Conservation (phyloP, 2,888 invertebrate species). For the Euspilapteryx auroguttella region DNA sequence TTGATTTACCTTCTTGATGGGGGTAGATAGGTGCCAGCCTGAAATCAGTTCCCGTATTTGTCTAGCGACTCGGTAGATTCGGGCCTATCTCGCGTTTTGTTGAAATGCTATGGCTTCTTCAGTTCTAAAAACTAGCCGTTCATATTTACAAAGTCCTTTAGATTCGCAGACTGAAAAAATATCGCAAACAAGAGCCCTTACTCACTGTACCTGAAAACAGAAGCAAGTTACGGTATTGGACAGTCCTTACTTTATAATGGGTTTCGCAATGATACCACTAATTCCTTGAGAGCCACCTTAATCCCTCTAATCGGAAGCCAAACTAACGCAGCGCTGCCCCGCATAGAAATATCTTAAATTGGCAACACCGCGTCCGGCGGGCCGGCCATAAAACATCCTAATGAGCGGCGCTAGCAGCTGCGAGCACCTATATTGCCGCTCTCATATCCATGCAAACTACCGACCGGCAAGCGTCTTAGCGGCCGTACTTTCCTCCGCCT, state of each 20-base stretch:
- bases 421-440: slow-evolving; percentile 53
- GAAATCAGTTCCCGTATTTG: no score
- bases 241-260: slow-evolving; percentile 46
- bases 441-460: slow-evolving; percentile 63
- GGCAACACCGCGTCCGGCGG: slow-evolving; percentile 58
- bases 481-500: slow-evolving; percentile 49
- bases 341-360: slow-evolving; percentile 63
- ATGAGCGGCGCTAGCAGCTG: slow-evolving; percentile 61
- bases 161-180: no score
- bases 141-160: no score
- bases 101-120: no score
- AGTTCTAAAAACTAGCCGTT: no score
- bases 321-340: slow-evolving; percentile 55
- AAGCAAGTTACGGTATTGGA: no score
- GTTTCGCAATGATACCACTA: slow-evolving; percentile 51
- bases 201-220: no score
- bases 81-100: no score
- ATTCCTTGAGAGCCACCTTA: slow-evolving; percentile 56
- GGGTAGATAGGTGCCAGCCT: slow-evolving; percentile 37
- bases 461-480: slow-evolving; percentile 56
- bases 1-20: slow-evolving; percentile 56
- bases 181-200: no score
- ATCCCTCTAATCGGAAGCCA: slow-evolving; percentile 58
- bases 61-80: no score
- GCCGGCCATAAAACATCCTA: slow-evolving; percentile 62